Evolutionary conservation across 2,797 vertebrate genomes (phyloP).

Genomic region (Glyptemys insculpta): DNA sequence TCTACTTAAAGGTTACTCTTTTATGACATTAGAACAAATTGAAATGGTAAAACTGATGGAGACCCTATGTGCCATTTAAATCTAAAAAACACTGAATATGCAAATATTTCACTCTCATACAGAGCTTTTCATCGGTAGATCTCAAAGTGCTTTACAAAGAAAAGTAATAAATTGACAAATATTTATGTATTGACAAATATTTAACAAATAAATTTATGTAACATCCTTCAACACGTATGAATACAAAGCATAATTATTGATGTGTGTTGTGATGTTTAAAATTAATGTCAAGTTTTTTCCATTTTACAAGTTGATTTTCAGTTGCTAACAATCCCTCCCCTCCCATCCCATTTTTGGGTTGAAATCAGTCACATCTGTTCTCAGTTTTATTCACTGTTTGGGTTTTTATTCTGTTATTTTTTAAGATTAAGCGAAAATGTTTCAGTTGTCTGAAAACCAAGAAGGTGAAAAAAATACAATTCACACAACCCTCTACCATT

Average conservation of each 20-base stretch:
- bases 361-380: not conserved
- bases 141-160: not conserved
- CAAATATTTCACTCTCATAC: not conserved
- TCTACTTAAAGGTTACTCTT: not conserved
- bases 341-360: not conserved
- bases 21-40: not conserved
- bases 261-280: not conserved
- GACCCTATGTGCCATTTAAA: not conserved
- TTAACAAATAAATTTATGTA: not conserved
- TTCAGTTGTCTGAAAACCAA: not conserved
- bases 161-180: not conserved
- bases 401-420: not conserved
- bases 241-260: not conserved
- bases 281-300: not conserved
- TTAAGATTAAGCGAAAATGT: not conserved
- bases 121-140: not conserved
- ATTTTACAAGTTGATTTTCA: not conserved
- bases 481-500: not conserved
- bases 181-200: not conserved
- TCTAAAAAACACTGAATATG: not conserved
- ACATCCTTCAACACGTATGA: not conserved
- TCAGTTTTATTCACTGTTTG: not conserved
- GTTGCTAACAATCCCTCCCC: not conserved
- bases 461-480: not conserved
- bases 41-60: not conserved